A percentile compares a stretch with the other conserved stretches of the same genome.
phyloP scores from a whole-genome alignment of 2,113 vertebrate genomes.

The Benitochromis conjunctus region DNA sequence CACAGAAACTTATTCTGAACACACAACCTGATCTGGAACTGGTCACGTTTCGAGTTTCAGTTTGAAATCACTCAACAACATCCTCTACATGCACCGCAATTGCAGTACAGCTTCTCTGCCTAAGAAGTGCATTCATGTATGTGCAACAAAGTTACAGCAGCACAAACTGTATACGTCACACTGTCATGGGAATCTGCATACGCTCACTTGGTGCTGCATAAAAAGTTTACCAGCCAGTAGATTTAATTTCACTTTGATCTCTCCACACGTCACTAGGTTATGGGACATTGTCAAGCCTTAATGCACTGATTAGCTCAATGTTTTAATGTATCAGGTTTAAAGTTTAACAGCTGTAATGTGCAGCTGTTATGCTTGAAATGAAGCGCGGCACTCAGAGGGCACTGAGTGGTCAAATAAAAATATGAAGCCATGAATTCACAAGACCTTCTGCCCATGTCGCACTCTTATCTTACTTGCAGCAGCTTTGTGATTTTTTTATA shows the following conservation, averaged over 20 bases:
- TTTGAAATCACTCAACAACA: neutral
- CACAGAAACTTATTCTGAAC: neutral
- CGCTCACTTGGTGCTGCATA: neutral
- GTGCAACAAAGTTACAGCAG: neutral
- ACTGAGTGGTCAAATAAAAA: neutral
- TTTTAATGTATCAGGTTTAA: neutral
- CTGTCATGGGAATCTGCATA: neutral
- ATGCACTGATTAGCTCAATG: neutral
- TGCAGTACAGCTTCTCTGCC: neutral
- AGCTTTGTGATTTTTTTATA: neutral
- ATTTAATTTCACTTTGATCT: neutral
- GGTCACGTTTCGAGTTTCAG: neutral
- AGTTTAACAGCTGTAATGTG: neutral
- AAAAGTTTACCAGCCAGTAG: neutral
- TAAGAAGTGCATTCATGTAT: neutral
- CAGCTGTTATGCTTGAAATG: neutral
- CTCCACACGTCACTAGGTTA: neutral
- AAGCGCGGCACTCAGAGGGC: neutral
- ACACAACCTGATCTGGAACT: neutral
- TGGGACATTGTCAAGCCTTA: neutral
- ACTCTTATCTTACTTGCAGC: neutral
- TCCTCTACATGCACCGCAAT: neutral
- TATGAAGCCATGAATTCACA: neutral
- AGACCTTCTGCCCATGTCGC: neutral
- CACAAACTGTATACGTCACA: neutral